Conservation (phyloP, 2,797 vertebrate genomes). For the Myotis myotis region DNA sequence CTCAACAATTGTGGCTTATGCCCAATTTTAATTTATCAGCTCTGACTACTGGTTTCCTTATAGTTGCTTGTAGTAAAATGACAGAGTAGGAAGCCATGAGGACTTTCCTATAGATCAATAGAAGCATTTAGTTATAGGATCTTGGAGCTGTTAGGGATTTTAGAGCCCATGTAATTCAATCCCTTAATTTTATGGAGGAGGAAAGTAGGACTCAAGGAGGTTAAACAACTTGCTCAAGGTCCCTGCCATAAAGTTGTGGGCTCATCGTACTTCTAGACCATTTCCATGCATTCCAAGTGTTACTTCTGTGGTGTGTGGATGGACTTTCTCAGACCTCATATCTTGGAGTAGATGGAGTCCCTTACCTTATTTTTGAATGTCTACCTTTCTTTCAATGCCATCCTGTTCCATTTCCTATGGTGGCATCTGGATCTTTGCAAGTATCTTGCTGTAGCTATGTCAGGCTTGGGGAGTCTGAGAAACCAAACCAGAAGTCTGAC, state of each 20-base stretch:
- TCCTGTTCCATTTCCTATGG: not conserved
- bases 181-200: not conserved
- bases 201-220: not conserved
- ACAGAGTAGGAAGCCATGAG: not conserved
- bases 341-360: not conserved
- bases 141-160: not conserved
- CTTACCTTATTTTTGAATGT: not conserved
- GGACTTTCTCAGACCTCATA: not conserved
- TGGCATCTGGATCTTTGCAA: not conserved
- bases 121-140: not conserved
- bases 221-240: not conserved
- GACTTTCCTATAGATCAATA: not conserved
- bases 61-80: not conserved
- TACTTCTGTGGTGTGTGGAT: not conserved
- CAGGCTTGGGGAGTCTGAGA: not conserved
- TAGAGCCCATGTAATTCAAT: not conserved
- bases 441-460: not conserved
- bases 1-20: not conserved
- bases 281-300: not conserved
- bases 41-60: not conserved
- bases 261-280: not conserved
- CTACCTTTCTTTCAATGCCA: not conserved
- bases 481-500: not conserved
- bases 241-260: not conserved
- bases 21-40: not conserved